These are phyloP conservation scores for Antheraea yamamai DNA, from an alignment of 2,888 invertebrate species.

Conservation along the genomic window DNA sequence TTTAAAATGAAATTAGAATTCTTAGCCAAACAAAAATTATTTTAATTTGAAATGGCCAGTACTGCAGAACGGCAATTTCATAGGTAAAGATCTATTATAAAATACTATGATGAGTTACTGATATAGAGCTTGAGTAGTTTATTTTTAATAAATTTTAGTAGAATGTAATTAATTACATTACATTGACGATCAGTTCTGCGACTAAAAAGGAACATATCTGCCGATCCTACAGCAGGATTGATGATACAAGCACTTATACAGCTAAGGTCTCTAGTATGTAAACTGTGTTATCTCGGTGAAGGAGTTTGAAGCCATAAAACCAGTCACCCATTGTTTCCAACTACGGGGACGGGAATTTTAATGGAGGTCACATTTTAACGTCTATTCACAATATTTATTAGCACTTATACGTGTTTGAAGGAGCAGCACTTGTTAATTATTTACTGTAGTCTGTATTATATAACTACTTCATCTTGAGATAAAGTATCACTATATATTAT, in stretches of 20 bases:
- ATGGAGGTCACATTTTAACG: background rate
- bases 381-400: conserved; percentile 1
- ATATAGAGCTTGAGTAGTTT: no score
- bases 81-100: no score
- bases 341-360: background rate
- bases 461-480: background rate
- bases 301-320: conserved; percentile 3
- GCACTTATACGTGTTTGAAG: background rate
- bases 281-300: conserved; percentile 6
- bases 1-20: no score
- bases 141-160: no score
- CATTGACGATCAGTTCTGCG: no score
- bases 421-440: background rate
- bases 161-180: no score
- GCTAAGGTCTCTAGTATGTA: background rate
- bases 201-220: no score
- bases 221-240: background rate
- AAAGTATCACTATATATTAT: no score
- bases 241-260: background rate
- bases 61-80: no score
- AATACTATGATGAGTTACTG: no score
- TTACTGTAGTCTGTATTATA: background rate
- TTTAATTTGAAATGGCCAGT: no score
- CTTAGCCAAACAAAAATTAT: no score
- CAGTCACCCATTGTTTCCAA: conserved; percentile 16